Base-by-base conservation (phyloP, 2,888 invertebrate genomes). In the Oxycera nigricornis region DNA sequence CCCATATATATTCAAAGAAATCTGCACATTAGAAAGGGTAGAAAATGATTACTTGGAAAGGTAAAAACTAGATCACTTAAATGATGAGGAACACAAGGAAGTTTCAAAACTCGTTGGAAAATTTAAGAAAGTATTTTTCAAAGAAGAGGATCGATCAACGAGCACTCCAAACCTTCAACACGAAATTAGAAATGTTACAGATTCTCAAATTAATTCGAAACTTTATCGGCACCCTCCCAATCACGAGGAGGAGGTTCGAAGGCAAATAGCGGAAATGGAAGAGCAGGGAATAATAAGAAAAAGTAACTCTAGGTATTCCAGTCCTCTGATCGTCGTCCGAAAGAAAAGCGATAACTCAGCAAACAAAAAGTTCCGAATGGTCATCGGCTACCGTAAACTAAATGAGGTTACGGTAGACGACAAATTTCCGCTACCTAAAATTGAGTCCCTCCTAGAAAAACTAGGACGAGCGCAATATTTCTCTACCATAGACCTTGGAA, bases 371-470 rank as follows among this genome's bases (percentile, higher is more conserved):
- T 77, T 52, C 30, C 65, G 77, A 24, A 67, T 78, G 4, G 74
- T 74, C 7, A 72, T 74, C 22, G 77, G 76, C 68, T 78, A 77
- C 39, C 62, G 76, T 68, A 75, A 39, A 31, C 30, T 77, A 14
- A 76, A 77, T 67, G 31, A 76, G 4, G 31, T 77, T 0, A 77
- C 77, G 7, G 72, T 74, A 2, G 73, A 75, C 67, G 76, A 77
- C 52, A 75, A 77, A 39, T 73, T 75, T 50, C 74, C 76, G 2
- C 39, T 75, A 20, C 76, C 78, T n/a, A n/a, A n/a, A n/a, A n/a
- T n/a, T n/a, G n/a, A 75, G 6, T 31, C 28, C 24, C 68, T 74
- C 6, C n/a, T 68, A 77, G 74, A 73, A 35, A 74, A 73, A 55
- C 6, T 75, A 24, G 73, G 73, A 1, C 61, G 57, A 41, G 74